phyloP scores from a whole-genome alignment of 2,113 vertebrate species.

The Spheniscus mendiculus region DNA sequence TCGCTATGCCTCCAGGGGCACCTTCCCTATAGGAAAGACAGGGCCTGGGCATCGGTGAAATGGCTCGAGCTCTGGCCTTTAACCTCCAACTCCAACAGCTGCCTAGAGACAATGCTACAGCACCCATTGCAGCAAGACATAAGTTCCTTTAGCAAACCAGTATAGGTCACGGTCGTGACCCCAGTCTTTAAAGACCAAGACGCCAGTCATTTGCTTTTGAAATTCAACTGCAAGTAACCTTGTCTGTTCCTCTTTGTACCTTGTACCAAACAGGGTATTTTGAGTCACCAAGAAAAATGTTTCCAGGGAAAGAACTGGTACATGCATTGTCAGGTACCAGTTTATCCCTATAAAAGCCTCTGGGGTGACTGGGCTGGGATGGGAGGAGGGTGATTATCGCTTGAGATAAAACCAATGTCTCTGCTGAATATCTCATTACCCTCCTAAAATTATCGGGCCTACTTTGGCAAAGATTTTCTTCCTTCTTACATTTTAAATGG shows the following conservation, averaged over 20 bases:
- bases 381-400: background rate
- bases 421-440: background rate
- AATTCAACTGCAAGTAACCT: background rate
- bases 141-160: background rate
- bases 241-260: background rate
- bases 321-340: background rate
- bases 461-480: background rate
- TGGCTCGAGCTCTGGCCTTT: background rate
- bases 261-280: background rate
- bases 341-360: background rate
- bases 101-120: background rate
- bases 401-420: background rate
- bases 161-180: background rate
- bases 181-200: background rate
- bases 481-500: background rate
- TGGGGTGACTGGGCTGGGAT: background rate
- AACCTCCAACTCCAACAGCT: background rate
- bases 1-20: accelerated
- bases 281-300: background rate
- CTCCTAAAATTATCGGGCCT: background rate
- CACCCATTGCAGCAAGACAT: background rate
- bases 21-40: background rate
- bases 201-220: accelerated
- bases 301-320: background rate
- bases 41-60: accelerated